Evolutionary conservation across 2,113 vertebrate species (phyloP), one percentile per base, ranked within the genome.

Genomic region (Thermophis baileyi): DNA sequence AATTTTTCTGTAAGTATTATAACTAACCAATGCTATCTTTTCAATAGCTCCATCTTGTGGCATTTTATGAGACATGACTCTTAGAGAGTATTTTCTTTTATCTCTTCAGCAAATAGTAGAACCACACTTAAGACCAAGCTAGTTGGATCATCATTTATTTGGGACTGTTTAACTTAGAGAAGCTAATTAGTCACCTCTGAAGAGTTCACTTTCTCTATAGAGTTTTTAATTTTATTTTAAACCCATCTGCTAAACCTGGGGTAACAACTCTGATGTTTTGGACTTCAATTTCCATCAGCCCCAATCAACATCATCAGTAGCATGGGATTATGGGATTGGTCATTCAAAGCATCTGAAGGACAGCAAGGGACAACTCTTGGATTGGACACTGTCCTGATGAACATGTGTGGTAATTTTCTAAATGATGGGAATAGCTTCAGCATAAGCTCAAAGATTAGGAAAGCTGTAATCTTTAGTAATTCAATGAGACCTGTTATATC

Each of bases 11-110:
- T 40, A 60, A 24, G 40, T 60, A 12, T 49, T 49, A 18, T 44
- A 47, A 54, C 30, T n/a, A 25, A 30, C 6, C 7, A 4, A 30
- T 30, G 24, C n/a, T 30, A 30, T 24, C 6, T 55, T 87, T 93
- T 55, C 54, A 87, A 90, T 20, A 81, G 85, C 85, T 30, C 89
- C 85, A 88, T 51, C 89, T 87, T 88, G 92, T 91, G 92, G 60
- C 40, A 24, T 55, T 44, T 40, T 81, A 81, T 40, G 35, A 81
- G 74, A 81, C 35, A 8, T 40, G 35, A 40, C 35, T 40, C 35
- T 81, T 40, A 22, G 6, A 74, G n/a, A 74, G 16, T 74, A 35
- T 81, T 40, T 81, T 69, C n/a, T 74, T 40, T 40, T 40, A 22
- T 40, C 6, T 44, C 35, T 22, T 44, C 18, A 20, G n/a, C 18